Percentiles rank a stretch among this genome's conserved stretches.
Conservation (phyloP, 2,797 vertebrate genomes). For the Anabacerthia variegaticeps region DNA sequence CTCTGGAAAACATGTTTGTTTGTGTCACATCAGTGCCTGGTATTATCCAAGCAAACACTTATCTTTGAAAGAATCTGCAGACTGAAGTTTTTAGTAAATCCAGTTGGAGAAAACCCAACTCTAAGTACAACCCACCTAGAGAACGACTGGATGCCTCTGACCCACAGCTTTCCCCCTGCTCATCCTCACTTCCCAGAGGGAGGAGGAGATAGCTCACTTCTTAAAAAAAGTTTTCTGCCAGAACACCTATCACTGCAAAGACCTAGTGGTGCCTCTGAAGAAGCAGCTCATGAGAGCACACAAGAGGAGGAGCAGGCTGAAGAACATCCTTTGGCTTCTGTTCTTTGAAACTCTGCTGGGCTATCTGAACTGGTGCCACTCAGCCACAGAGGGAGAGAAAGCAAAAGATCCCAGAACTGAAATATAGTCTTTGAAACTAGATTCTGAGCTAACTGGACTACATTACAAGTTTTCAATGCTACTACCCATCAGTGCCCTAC, state of each 20-base stretch:
- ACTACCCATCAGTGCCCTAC: background rate
- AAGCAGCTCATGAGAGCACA: background rate
- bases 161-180: accelerated
- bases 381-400: background rate
- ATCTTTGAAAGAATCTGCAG: background rate
- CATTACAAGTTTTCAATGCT: background rate
- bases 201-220: background rate
- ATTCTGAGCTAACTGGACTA: background rate
- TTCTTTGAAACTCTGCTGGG: background rate
- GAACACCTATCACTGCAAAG: background rate
- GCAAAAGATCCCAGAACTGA: background rate
- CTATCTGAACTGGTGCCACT: background rate
- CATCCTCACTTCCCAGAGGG: background rate
- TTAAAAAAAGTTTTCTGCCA: too few species aligned
- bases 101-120: background rate
- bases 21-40: background rate
- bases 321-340: background rate
- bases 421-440: background rate
- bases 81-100: background rate
- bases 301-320: background rate
- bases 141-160: background rate
- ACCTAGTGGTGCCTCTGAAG: background rate
- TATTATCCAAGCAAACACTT: background rate
- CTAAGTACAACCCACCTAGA: background rate
- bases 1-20: background rate